Conservation (phyloP, 2,113 vertebrate genomes). For the Notarius lentiginosus region DNA sequence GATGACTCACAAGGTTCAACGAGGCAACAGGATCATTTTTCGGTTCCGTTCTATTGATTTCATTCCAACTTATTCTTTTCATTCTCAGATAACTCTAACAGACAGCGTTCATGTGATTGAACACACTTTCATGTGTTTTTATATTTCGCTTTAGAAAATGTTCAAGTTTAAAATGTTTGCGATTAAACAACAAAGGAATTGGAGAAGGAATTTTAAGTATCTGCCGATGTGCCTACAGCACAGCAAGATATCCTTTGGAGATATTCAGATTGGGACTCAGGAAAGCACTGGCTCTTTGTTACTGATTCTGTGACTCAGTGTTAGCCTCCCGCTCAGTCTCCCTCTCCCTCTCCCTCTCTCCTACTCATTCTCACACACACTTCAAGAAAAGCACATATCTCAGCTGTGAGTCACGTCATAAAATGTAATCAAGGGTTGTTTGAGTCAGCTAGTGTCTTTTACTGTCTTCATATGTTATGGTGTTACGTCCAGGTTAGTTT, state of each 20-base stretch:
- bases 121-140: not conserved
- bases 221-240: conserved; percentile 29
- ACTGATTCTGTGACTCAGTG: conserved; percentile 26
- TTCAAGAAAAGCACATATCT: conserved; percentile 53
- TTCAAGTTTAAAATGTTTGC: not conserved
- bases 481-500: conserved; percentile 6
- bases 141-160: not conserved
- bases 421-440: conserved; percentile 65
- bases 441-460: conserved; percentile 65
- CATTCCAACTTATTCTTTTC: not conserved
- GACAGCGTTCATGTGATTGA: not conserved
- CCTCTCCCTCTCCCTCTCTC: not conserved
- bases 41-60: conserved; percentile 14
- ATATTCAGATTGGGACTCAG: conserved; percentile 25
- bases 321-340: conserved; percentile 5
- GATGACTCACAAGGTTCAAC: conserved; percentile 41
- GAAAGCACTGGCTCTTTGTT: conserved; percentile 35
- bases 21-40: not conserved
- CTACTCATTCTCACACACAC: conserved; percentile 10
- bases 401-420: conserved; percentile 67
- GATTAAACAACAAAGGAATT: conserved; percentile 4
- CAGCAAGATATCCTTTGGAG: conserved; percentile 15
- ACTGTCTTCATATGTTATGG: conserved; percentile 30
- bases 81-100: not conserved
- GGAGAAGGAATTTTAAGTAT: conserved; percentile 5